Conservation (phyloP, 2,888 invertebrate genomes). For the Caenorhabditis zanzibari region DNA sequence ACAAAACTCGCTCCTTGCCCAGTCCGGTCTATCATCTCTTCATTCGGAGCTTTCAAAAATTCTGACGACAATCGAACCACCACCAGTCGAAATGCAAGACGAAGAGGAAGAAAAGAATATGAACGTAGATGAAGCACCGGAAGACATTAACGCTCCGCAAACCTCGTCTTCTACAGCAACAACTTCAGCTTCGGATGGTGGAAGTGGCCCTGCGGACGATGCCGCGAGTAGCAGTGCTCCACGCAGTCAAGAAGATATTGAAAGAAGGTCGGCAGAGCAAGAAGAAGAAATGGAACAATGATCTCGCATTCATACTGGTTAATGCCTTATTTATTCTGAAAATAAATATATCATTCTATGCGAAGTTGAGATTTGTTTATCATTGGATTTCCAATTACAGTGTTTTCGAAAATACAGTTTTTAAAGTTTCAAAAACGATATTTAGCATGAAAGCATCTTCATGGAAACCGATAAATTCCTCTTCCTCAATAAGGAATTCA, state of each 20-base stretch:
- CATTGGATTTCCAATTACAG: neutral
- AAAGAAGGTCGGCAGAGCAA: neutral
- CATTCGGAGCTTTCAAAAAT: constrained; percentile 41
- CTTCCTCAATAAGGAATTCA: neutral
- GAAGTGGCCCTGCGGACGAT: constrained; percentile 13
- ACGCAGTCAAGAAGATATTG: constrained; percentile 21
- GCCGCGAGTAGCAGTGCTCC: constrained; percentile 3
- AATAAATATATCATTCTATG: neutral
- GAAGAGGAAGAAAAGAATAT: neutral
- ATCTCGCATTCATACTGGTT: constrained; percentile 13
- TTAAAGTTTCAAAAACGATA: too few species aligned
- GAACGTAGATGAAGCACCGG: constrained; percentile 1
- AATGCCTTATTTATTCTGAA: neutral
- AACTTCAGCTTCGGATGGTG: constrained; percentile 8
- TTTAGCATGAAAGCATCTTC: constrained; percentile 4
- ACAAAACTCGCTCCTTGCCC: constrained; percentile 68
- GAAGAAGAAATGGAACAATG: constrained; percentile 27
- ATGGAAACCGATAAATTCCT: neutral
- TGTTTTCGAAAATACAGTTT: neutral
- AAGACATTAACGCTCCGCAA: constrained; percentile 7
- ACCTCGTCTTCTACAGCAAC: constrained; percentile 15
- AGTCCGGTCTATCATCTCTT: constrained; percentile 38
- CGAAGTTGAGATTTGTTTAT: neutral
- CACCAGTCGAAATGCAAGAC: neutral
- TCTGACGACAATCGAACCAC: constrained; percentile 14